Evolutionary conservation across 2,888 invertebrate genomes (phyloP).

Genomic region (Cataglyphis altisquamis): DNA sequence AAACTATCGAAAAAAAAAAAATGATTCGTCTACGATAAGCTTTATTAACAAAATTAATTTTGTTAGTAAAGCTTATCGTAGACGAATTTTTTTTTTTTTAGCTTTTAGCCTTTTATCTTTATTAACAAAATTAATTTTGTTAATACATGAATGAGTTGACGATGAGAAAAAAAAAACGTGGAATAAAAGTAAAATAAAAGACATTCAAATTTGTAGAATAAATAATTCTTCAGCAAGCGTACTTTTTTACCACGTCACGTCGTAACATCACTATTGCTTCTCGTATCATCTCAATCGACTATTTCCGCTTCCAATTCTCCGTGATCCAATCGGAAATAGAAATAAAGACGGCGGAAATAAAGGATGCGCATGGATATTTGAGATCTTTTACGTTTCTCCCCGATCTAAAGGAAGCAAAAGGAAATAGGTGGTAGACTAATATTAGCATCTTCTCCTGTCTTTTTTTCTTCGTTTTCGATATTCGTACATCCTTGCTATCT

Average conservation of each 20-base stretch:
- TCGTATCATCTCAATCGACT: slow-evolving; percentile 65
- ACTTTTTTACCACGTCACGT: not conserved
- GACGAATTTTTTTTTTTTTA: too few species aligned
- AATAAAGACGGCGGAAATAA: slow-evolving; percentile 37
- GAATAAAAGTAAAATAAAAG: too few species aligned
- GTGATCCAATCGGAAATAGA: slow-evolving; percentile 52
- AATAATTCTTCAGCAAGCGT: not conserved
- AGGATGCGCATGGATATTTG: slow-evolving; percentile 22
- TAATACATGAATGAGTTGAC: not conserved
- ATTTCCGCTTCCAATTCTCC: slow-evolving; percentile 39
- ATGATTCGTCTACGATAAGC: too few species aligned
- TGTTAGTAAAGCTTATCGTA: not conserved
- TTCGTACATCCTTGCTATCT: not conserved
- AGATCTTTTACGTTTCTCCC: slow-evolving; percentile 11
- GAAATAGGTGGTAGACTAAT: slow-evolving; percentile 14
- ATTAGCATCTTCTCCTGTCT: not conserved
- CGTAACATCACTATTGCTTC: slow-evolving; percentile 57
- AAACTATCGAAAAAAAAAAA: not conserved
- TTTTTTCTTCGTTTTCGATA: not conserved
- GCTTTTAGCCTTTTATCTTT: too few species aligned
- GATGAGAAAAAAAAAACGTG: not conserved
- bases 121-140: too few species aligned
- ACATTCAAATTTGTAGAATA: not conserved
- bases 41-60: not conserved
- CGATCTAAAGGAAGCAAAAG: not conserved